These are phyloP conservation scores for Drosophila suzukii DNA, from an alignment of 1,140 invertebrate species.

Conservation along the genomic window DNA sequence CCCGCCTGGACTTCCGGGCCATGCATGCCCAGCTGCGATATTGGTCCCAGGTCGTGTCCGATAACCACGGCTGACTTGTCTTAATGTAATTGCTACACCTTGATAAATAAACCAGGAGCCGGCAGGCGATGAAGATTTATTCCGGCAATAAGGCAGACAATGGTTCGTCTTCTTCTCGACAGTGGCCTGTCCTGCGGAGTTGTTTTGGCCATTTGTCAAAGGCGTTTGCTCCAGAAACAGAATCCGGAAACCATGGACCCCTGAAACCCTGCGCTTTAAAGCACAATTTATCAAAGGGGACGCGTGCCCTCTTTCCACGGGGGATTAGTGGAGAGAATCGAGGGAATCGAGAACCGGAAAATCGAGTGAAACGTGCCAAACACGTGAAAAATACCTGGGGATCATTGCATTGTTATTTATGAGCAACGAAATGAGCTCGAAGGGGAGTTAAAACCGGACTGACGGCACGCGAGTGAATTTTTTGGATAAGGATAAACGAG, in stretches of 20 bases:
- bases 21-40: constrained; percentile 58
- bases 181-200: constrained; percentile 56
- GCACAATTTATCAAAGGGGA: constrained; percentile 74
- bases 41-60: constrained; percentile 45
- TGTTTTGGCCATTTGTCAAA: constrained; percentile 75
- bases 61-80: constrained; percentile 41
- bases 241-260: not conserved
- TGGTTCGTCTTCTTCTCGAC: constrained; percentile 31
- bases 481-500: constrained; percentile 70
- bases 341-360: constrained; percentile 87
- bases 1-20: constrained; percentile 18
- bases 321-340: constrained; percentile 55
- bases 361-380: constrained; percentile 92
- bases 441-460: constrained; percentile 44
- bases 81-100: constrained; percentile 77
- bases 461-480: constrained; percentile 49
- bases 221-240: constrained; percentile 37
- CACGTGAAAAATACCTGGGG: constrained; percentile 96
- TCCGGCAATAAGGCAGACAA: constrained; percentile 61
- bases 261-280: constrained; percentile 63
- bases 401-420: constrained; percentile 78
- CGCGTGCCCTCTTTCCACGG: constrained; percentile 47
- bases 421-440: constrained; percentile 76
- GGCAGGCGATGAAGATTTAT: constrained; percentile 71
- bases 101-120: constrained; percentile 72